A percentile compares a stretch with the other conserved stretches of the same genome.
phyloP scores from a whole-genome alignment of 2,113 vertebrate species.

The Tragelaphus buxtoni region DNA sequence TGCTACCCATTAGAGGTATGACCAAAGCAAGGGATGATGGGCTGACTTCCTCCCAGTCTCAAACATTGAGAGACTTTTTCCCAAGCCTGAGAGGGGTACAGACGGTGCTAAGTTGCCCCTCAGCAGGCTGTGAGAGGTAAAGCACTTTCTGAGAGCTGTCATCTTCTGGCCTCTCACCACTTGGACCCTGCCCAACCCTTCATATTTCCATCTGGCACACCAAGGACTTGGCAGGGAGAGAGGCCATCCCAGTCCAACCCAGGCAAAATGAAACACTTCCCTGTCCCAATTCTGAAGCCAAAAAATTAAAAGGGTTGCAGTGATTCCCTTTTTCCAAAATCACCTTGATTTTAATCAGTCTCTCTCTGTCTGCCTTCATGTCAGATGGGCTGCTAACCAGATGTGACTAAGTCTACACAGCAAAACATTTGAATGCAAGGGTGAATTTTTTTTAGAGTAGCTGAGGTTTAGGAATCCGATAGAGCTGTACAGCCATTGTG shows the following conservation, averaged over 20 bases:
- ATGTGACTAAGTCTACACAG: not conserved
- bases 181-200: not conserved
- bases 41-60: not conserved
- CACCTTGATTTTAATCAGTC: not conserved
- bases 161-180: not conserved
- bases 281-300: not conserved
- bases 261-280: constrained; percentile 50
- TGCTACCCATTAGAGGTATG: not conserved
- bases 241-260: not conserved
- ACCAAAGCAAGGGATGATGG: not conserved
- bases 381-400: not conserved
- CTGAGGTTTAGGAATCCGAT: not conserved
- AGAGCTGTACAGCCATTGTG: not conserved
- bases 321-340: not conserved
- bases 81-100: not conserved
- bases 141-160: not conserved
- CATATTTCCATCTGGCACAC: not conserved
- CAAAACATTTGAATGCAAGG: not conserved
- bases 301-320: not conserved
- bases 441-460: not conserved
- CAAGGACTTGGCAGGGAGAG: constrained; percentile 1
- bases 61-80: not conserved
- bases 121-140: not conserved
- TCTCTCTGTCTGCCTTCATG: not conserved
- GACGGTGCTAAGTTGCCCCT: not conserved